Conservation (phyloP, 2,113 vertebrate genomes). For the Tyrannus savana region DNA sequence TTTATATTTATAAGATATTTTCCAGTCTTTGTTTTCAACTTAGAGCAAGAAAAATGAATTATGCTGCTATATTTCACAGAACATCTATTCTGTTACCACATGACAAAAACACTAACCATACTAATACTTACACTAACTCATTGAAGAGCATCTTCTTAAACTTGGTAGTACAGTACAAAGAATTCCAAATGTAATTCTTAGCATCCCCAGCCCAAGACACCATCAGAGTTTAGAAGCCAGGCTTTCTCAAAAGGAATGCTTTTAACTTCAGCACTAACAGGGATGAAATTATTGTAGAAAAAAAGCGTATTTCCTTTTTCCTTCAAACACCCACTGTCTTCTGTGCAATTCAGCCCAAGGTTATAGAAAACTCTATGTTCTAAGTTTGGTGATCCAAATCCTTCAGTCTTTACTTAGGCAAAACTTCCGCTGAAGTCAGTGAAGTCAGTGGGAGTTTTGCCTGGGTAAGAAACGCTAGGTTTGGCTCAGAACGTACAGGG, state of each 20-base stretch:
- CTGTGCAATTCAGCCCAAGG: background rate
- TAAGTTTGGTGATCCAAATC: constrained; percentile 38
- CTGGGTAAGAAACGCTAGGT: background rate
- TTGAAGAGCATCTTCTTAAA: constrained; percentile 29
- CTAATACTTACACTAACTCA: constrained; percentile 20
- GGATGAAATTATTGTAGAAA: constrained; percentile 40
- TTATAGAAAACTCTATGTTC: constrained; percentile 44
- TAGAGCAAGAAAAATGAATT: constrained; percentile 1
- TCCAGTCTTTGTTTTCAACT: background rate
- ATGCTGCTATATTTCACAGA: background rate
- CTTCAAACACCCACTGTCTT: constrained; percentile 15
- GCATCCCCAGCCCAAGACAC: constrained; percentile 8
- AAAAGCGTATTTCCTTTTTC: constrained; percentile 34
- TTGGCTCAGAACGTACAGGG: background rate
- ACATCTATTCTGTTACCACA: background rate
- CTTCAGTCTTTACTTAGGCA: constrained; percentile 59
- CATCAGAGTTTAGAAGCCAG: constrained; percentile 33
- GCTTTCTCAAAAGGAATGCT: constrained; percentile 50
- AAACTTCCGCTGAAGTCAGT: constrained; percentile 13
- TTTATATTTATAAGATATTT: background rate
- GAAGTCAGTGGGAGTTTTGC: constrained; percentile 34
- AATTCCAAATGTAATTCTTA: constrained; percentile 45
- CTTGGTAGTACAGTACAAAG: constrained; percentile 14
- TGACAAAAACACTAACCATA: background rate
- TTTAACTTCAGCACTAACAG: constrained; percentile 50